These are phyloP conservation scores for Cassiopea xamachana DNA, from an alignment of 30 jellyfish, hydroid and myxozoan genomes.

Conservation along the genomic window DNA sequence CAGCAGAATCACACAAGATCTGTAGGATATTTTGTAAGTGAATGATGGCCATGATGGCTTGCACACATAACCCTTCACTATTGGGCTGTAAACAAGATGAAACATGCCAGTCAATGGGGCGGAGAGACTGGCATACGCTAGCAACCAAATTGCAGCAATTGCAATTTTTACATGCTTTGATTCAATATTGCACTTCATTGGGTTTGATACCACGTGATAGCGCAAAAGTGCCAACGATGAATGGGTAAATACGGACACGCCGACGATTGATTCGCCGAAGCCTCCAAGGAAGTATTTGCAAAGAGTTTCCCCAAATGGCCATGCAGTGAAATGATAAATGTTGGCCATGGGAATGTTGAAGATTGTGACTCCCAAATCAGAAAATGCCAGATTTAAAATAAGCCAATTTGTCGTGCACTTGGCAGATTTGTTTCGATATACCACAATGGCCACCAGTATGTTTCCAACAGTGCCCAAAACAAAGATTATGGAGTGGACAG, in stretches of 20 bases:
- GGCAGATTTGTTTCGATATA: constrained; percentile 27
- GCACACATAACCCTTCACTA: constrained; percentile 50
- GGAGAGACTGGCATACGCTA: constrained; percentile 68
- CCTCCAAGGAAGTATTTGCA: constrained; percentile 74
- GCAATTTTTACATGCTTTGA: constrained; percentile 45
- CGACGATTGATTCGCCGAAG: constrained; percentile 83
- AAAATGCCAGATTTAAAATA: constrained; percentile 71
- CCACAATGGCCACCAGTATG: constrained; percentile 41
- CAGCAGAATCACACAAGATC: constrained; percentile 46
- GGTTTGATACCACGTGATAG: constrained; percentile 53
- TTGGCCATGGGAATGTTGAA: constrained; percentile 74
- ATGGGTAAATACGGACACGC: constrained; percentile 88
- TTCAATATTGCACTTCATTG: constrained; percentile 50
- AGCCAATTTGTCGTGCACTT: constrained; percentile 78
- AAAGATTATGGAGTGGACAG: constrained; percentile 61
- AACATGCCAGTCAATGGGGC: constrained; percentile 76
- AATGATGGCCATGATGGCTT: constrained; percentile 67
- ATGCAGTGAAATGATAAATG: constrained; percentile 61
- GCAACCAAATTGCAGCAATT: constrained; percentile 68
- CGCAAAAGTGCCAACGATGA: constrained; percentile 80
- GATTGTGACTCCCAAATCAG: constrained; percentile 64
- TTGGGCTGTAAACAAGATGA: constrained; percentile 40
- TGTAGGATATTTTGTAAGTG: constrained; percentile 60
- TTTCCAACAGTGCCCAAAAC: constrained; percentile 77
- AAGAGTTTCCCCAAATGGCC: constrained; percentile 80